phyloP scores from a whole-genome alignment of 2,888 invertebrate genomes.

The Mamestra brassicae region DNA sequence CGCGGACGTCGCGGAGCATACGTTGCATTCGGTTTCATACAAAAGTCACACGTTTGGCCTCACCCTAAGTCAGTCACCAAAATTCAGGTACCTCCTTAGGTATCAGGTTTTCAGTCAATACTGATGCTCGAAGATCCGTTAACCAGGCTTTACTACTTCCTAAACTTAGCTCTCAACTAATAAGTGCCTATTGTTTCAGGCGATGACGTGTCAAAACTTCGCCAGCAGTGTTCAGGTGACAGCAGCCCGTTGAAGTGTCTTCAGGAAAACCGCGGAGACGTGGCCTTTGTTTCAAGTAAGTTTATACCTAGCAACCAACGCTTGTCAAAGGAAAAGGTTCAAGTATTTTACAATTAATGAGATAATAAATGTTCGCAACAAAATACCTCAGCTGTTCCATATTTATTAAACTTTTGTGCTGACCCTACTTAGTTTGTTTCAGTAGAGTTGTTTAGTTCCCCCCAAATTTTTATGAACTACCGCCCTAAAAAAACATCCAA shows the following conservation, averaged over 20 bases:
- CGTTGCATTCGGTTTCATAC: too few species aligned
- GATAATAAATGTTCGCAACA: not conserved
- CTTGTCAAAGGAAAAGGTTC: slow-evolving; percentile 3
- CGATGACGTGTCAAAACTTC: slow-evolving; percentile 83
- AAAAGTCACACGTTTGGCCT: too few species aligned
- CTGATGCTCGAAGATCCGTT: not conserved
- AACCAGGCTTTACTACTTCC: not conserved
- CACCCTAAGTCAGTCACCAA: not conserved
- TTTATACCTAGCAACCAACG: not conserved
- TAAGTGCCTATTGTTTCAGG: slow-evolving; percentile 71
- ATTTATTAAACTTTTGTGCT: too few species aligned
- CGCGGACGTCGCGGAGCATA: too few species aligned
- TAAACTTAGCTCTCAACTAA: not conserved
- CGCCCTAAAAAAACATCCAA: too few species aligned
- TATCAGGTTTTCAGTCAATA: not conserved
- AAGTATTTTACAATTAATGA: not conserved
- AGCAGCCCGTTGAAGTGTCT: slow-evolving; percentile 92
- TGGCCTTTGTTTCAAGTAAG: slow-evolving; percentile 93
- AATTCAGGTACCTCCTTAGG: not conserved
- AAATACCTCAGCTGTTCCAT: not conserved
- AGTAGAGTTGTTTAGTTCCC: not conserved
- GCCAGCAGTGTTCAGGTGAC: slow-evolving; percentile 88
- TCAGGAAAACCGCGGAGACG: slow-evolving; percentile 93
- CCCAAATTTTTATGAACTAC: too few species aligned
- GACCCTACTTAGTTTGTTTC: not conserved